phyloP scores from a whole-genome alignment of 2,888 invertebrate genomes.

The Nineta flava region DNA sequence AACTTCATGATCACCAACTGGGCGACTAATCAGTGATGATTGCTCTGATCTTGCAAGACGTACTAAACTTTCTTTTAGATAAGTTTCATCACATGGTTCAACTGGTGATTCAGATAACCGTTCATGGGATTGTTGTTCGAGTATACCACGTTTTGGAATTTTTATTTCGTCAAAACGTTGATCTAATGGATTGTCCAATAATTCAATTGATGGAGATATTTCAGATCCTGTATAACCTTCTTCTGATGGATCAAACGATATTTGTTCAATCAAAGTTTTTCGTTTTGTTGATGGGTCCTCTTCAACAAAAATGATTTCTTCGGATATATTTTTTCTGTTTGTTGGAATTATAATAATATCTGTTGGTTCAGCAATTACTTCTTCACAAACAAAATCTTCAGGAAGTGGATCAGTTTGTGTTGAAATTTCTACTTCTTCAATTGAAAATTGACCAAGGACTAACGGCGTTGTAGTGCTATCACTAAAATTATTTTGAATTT shows the following conservation, averaged over 20 bases:
- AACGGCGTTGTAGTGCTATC: not conserved
- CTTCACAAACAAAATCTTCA: constrained; percentile 56
- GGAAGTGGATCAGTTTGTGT: constrained; percentile 76
- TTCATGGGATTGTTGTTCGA: constrained; percentile 1
- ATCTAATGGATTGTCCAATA: not conserved
- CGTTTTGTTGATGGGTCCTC: not conserved
- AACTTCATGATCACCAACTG: not conserved
- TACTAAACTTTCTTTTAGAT: not conserved
- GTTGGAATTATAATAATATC: constrained; percentile 19
- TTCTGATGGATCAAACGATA: not conserved
- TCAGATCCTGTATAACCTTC: no score
- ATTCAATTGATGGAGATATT: no score
- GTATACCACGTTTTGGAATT: not conserved
- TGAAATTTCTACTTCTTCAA: constrained; percentile 55
- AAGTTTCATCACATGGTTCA: not conserved
- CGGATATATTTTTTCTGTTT: constrained; percentile 8
- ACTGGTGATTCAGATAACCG: not conserved
- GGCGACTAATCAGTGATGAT: not conserved
- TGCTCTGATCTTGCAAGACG: constrained; percentile 5
- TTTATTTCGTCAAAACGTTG: not conserved
- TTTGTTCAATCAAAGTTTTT: no score
- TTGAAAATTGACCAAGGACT: constrained; percentile 10
- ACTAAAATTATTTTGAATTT: not conserved
- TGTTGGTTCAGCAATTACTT: constrained; percentile 28
- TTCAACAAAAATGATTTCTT: constrained; percentile 7